Conservation (phyloP, 2,888 invertebrate species). For the Megastigmus dorsalis region DNA sequence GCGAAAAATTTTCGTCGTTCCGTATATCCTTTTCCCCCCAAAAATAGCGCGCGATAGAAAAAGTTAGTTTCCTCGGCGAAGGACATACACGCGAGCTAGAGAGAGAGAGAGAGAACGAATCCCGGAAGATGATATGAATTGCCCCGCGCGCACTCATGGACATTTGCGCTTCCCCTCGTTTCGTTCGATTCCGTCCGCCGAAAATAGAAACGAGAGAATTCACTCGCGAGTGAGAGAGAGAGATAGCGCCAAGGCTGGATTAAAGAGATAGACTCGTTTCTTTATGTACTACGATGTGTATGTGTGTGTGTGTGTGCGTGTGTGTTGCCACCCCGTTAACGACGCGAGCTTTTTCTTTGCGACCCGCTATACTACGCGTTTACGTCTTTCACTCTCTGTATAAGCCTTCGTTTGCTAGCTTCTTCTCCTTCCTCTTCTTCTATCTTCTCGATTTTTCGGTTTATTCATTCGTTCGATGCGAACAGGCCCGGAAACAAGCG, state of each 20-base stretch:
- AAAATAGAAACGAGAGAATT: conserved; percentile 54
- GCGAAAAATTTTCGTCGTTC: conserved; percentile 6
- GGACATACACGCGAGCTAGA: conserved; percentile 23
- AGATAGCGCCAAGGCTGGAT: conserved; percentile 60
- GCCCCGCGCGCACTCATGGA: conserved; percentile 14
- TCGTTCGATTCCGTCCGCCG: conserved; percentile 49
- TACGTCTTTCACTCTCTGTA: neutral
- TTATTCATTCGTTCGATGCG: conserved; percentile 34
- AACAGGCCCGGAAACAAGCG: neutral
- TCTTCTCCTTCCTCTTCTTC: neutral
- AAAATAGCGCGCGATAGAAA: conserved; percentile 24
- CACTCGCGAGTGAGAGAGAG: conserved; percentile 27
- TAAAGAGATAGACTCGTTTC: conserved; percentile 62
- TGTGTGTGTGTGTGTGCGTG: neutral
- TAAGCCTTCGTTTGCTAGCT: neutral
- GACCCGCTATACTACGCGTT: too few species aligned
- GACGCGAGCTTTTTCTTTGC: neutral
- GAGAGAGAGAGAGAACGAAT: conserved; percentile 31
- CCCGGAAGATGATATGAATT: conserved; percentile 54
- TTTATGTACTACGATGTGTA: conserved; percentile 15
- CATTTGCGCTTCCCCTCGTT: neutral
- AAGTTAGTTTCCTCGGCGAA: conserved; percentile 26
- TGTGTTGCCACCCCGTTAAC: conserved; percentile 11
- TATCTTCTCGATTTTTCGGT: conserved; percentile 21
- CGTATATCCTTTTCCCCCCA: conserved; percentile 5